phyloP scores from a whole-genome alignment of 2,888 invertebrate species.

The Gandaritis pyraliata region DNA sequence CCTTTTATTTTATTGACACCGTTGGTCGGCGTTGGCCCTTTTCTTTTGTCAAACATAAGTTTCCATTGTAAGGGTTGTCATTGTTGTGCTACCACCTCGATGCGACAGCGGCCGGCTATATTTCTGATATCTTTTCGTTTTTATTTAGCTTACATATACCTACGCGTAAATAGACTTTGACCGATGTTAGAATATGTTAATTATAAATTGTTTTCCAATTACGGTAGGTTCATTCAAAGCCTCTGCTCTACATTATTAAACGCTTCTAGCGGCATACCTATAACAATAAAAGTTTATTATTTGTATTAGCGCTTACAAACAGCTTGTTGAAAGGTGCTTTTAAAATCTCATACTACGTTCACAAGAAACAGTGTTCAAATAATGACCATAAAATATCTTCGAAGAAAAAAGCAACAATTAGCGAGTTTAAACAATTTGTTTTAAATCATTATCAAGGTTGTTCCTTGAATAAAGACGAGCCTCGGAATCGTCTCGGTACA shows the following conservation, averaged over 20 bases:
- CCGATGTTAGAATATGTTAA: not conserved
- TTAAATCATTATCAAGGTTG: constrained; percentile 69
- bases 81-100: constrained; percentile 64
- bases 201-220: constrained; percentile 10
- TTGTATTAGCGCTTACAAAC: not conserved
- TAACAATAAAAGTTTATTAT: not conserved
- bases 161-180: constrained; percentile 11
- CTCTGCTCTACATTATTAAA: not conserved
- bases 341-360: constrained; percentile 30
- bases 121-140: constrained; percentile 45
- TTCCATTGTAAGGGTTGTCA: constrained; percentile 69
- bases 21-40: constrained; percentile 56
- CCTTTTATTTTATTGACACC: constrained; percentile 70
- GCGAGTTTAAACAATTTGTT: constrained; percentile 62
- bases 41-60: constrained; percentile 69
- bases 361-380: constrained; percentile 39
- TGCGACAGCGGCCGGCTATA: constrained; percentile 52
- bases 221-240: not conserved
- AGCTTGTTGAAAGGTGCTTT: not conserved
- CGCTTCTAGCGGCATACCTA: not conserved
- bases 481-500: constrained; percentile 58
- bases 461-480: constrained; percentile 72
- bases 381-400: constrained; percentile 42
- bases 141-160: constrained; percentile 1
- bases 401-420: constrained; percentile 58